A percentile compares a stretch with the other conserved stretches of the same genome.
These are phyloP conservation scores for Microctonus brassicae DNA, from an alignment of 2,888 invertebrate genomes.

Conservation along the genomic window DNA sequence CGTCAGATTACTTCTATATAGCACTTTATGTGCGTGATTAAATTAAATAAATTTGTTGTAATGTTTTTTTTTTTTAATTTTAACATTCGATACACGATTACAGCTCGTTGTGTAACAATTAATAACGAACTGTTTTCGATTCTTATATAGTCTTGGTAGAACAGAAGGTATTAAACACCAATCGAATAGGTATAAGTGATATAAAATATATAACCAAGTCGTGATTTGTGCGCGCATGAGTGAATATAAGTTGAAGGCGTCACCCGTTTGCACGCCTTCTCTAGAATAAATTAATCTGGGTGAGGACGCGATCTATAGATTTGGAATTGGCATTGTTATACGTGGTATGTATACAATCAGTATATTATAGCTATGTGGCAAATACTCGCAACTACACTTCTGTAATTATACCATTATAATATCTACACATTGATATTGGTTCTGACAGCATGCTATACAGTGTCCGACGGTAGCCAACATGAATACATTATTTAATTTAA, in stretches of 20 bases:
- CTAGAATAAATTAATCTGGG: conserved; percentile 28
- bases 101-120: conserved; percentile 30
- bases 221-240: conserved; percentile 6
- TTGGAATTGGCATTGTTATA: conserved; percentile 30
- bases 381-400: no score
- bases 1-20: background rate
- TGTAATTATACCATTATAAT: no score
- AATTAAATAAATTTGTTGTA: background rate
- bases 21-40: conserved; percentile 3
- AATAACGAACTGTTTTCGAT: conserved; percentile 12
- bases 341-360: conserved; percentile 32
- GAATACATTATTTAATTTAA: background rate
- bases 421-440: no score
- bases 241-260: conserved; percentile 20
- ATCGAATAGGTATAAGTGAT: background rate
- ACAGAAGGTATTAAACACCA: background rate
- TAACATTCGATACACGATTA: conserved; percentile 19
- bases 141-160: background rate
- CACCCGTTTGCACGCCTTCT: conserved; percentile 1
- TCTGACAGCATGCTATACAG: no score
- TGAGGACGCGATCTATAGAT: conserved; percentile 27
- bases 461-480: no score
- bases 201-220: background rate
- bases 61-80: background rate
- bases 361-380: no score